Base-by-base conservation (phyloP, 2,113 vertebrate species). In the Coracopsis vasa region DNA sequence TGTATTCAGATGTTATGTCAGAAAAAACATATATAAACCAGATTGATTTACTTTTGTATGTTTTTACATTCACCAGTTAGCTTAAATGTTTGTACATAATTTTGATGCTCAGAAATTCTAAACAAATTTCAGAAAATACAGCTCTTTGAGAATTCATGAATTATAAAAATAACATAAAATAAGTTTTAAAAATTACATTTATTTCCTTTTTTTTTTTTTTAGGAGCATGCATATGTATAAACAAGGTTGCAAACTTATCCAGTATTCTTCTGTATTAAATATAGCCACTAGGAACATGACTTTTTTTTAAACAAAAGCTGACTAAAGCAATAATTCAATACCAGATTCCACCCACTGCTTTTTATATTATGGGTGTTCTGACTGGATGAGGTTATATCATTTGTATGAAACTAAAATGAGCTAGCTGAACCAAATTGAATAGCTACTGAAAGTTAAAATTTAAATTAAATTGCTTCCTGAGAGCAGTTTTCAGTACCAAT, bases 371-470 rank as follows among this genome's bases (percentile, higher is more conserved):
- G 33, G 25, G 20, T 62, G 16, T 70, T 92, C 64, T 83, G 71
- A 87, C n/a, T 62, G 72, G n/a, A 83, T 85, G 60, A 78, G n/a
- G 23, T 62, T 48, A 13, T 84, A 78, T 54, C 2, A 29, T 45
- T 83, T 39, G 13, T 60, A 80, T 86, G 86, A 92, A 94, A 92
- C n/a, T 35, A 74, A 86, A 88, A 80, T 53, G 53, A 90, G 60
- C 60, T 70, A 94, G 83, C 45, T 53, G 45, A 93, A 80, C 17
- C 42, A 91, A 95, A 92, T 0, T 64, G 67, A 91, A 94, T 74
- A 94, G 91, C 86, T 90, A 81, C 28, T 54, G 71, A 92, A 88
- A 95, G 51, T 69, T 88, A 77, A 93, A 97, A 67, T 88, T 88
- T 93, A 94, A 96, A 78, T 86, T 83, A 78, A 94, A 92, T 60